Conservation (phyloP, 2,797 vertebrate genomes). For the Podargus strigoides region DNA sequence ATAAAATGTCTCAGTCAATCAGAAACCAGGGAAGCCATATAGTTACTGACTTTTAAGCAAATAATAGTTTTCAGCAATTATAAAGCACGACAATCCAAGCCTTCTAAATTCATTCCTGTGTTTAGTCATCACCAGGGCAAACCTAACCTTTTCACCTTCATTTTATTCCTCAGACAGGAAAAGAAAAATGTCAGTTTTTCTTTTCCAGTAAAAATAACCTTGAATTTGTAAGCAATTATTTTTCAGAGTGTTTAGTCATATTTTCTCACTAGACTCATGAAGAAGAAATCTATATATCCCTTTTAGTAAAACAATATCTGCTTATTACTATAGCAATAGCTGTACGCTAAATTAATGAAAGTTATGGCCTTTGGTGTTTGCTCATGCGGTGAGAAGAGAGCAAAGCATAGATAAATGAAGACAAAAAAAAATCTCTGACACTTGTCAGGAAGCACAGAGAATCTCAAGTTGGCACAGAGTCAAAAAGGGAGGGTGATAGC, state of each 20-base stretch:
- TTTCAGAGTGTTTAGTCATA: not conserved
- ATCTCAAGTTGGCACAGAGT: not conserved
- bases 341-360: not conserved
- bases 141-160: not conserved
- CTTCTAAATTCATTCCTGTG: not conserved
- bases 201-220: not conserved
- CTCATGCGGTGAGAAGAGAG: not conserved
- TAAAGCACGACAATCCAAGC: not conserved
- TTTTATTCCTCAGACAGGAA: not conserved
- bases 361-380: not conserved
- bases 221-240: not conserved
- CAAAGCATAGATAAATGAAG: not conserved
- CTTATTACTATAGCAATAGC: not conserved
- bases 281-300: not conserved
- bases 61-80: constrained; percentile 17
- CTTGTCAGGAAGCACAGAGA: not conserved
- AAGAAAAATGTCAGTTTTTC: not conserved
- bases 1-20: constrained; percentile 23
- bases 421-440: not conserved
- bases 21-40: not conserved
- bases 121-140: not conserved
- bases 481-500: not conserved
- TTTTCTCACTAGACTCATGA: not conserved
- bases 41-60: not conserved
- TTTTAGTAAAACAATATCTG: not conserved